Evolutionary conservation across 2,888 invertebrate genomes (phyloP).

Genomic region (Andrena minutula): DNA sequence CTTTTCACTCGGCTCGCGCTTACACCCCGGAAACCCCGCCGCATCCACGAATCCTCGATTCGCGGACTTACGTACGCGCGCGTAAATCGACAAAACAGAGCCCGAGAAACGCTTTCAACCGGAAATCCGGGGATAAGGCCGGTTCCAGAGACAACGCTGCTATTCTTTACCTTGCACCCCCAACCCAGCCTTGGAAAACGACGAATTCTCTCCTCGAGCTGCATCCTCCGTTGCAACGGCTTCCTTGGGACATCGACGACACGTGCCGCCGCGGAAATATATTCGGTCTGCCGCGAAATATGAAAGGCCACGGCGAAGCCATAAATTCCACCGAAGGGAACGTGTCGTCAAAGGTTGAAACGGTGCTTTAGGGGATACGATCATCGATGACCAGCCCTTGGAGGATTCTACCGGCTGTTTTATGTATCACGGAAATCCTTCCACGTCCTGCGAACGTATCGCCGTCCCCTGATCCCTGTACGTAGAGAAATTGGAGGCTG

Average conservation of each 20-base stretch:
- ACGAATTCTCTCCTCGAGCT: slow-evolving; percentile 3
- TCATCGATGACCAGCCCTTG: slow-evolving; percentile 1
- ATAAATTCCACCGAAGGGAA: slow-evolving; percentile 31
- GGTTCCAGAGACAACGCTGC: neutral
- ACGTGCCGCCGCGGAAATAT: slow-evolving; percentile 30
- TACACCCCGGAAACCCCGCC: neutral
- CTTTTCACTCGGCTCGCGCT: neutral
- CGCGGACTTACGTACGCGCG: neutral
- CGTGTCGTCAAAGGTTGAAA: neutral
- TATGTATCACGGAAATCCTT: neutral
- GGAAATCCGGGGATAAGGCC: slow-evolving; percentile 21
- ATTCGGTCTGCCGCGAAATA: neutral
- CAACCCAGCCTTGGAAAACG: neutral
- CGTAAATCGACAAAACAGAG: slow-evolving; percentile 21
- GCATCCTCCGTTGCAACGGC: neutral
- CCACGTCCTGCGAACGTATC: neutral
- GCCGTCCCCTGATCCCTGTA: neutral
- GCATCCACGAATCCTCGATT: neutral
- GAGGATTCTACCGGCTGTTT: neutral
- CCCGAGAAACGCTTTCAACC: neutral
- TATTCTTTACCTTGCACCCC: neutral
- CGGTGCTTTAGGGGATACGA: slow-evolving; percentile 1
- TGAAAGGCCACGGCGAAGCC: neutral
- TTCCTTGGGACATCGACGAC: slow-evolving; percentile 12
- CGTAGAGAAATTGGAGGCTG: neutral